These are phyloP conservation scores for Platichthys flesus DNA, from an alignment of 2,113 vertebrate species.

Conservation along the genomic window DNA sequence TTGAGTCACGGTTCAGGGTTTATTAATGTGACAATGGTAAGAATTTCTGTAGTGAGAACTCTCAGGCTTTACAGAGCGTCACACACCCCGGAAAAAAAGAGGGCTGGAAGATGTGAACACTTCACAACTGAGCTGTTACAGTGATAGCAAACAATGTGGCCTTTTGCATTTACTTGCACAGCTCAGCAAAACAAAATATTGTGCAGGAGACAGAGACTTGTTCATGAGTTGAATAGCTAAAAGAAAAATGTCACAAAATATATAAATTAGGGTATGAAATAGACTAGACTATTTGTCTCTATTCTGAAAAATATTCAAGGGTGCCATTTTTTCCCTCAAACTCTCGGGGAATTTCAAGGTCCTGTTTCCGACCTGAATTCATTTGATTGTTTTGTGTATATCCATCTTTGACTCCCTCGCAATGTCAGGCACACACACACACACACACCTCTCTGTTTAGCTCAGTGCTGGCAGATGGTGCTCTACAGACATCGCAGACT, in stretches of 20 bases:
- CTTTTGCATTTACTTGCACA: neutral
- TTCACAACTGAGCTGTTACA: neutral
- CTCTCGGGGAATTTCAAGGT: neutral
- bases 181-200: neutral
- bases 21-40: neutral
- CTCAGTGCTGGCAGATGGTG: slow-evolving; percentile 19
- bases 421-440: neutral
- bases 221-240: no score
- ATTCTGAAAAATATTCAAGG: neutral
- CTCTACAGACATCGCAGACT: slow-evolving; percentile 42
- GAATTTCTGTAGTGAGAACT: neutral
- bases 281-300: neutral
- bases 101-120: neutral
- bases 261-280: no score
- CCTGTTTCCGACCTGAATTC: neutral
- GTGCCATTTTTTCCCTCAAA: neutral
- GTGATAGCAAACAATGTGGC: neutral
- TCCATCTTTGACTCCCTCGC: neutral
- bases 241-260: neutral
- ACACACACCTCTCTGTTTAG: slow-evolving; percentile 4
- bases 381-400: no score
- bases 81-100: neutral
- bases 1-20: neutral
- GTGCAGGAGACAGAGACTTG: neutral
- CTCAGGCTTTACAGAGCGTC: neutral